Base-by-base conservation (phyloP, 2,888 invertebrate species). In the Agonum fuliginosum region DNA sequence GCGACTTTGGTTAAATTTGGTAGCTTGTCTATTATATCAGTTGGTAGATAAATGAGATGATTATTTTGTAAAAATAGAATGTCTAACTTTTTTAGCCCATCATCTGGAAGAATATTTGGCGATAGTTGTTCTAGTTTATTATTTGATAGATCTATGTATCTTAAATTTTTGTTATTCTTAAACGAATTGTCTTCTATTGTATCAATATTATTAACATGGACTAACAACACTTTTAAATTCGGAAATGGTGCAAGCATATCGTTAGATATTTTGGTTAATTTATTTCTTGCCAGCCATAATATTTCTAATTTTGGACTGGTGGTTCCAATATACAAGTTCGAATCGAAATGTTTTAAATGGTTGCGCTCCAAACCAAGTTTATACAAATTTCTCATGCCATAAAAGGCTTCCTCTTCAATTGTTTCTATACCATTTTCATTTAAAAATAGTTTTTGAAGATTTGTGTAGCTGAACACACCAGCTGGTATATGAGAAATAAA, bases 401-500 rank as follows among this genome's bases (percentile, higher is more conserved):
- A 70, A 70, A 70, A 70, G 24, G 70, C 70, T 27, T 46, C 46
- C 6, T 24, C 46, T 70, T 70, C 70, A 70, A 70, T 70, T 14
- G 43, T 46, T 12, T 5, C 3, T 5, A 70, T 70, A 3, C 14
- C 24, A 46, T 70, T 70, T 14, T 46, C 46, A 46, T 70, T 70
- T 27, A 70, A 46, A 46, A 27, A 70, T 46, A 62, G 12, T 0
- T 14, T 10, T 17, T 62, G 12, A 30, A 67, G 17, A n/a, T 30
- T 19, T 67, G 41, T 41, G n/a, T 41, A 67, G 19, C 20, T 41
- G 20, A 67, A 67, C n/a, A 70, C 69, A n/a, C 27, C 46, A 14
- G 12, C 27, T 20, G 69, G 69, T 10, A 70, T 46, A 8, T n/a
- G 10, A 12, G 69, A 46, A 17, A 67, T 67, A 17, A 19, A 41